Evolutionary conservation across 2,113 vertebrate genomes (phyloP).

Genomic region (Caranx ignobilis): DNA sequence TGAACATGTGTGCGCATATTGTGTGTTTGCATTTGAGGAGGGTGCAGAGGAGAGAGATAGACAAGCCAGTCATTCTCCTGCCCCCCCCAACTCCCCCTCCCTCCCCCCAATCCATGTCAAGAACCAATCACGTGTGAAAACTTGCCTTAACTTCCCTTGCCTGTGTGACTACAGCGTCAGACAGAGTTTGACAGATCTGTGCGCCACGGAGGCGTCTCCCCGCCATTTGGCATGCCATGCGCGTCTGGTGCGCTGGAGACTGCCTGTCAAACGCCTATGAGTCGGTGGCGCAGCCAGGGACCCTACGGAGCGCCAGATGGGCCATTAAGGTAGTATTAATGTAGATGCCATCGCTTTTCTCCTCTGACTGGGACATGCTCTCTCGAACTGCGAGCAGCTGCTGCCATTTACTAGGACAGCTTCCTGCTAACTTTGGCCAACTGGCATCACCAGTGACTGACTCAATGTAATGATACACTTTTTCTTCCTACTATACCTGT

Average conservation of each 20-base stretch:
- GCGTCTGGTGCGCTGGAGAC: conserved; percentile 98
- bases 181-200: conserved; percentile 98
- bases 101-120: conserved; percentile 76
- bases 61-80: conserved; percentile 74
- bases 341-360: conserved; percentile 99
- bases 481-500: conserved; percentile 87
- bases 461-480: conserved; percentile 88
- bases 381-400: conserved; percentile 99
- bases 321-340: conserved; percentile 99
- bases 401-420: conserved; percentile 99
- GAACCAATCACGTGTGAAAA: conserved; percentile 90
- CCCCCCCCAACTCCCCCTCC: conserved; percentile 65
- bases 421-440: conserved; percentile 99
- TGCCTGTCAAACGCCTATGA: conserved; percentile 99
- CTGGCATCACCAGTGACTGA: conserved; percentile 94
- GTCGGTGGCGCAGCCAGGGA: conserved; percentile 99
- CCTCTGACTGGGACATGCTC: conserved; percentile 99
- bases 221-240: conserved; percentile 98
- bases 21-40: conserved; percentile 60
- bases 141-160: conserved; percentile 89
- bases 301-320: conserved; percentile 99
- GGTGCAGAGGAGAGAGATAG: conserved; percentile 59
- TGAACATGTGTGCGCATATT: conserved; percentile 24
- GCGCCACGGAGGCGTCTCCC: conserved; percentile 93
- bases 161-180: conserved; percentile 90